Evolutionary conservation across 2,888 invertebrate species (phyloP).

Genomic region (Melieria omissa): DNA sequence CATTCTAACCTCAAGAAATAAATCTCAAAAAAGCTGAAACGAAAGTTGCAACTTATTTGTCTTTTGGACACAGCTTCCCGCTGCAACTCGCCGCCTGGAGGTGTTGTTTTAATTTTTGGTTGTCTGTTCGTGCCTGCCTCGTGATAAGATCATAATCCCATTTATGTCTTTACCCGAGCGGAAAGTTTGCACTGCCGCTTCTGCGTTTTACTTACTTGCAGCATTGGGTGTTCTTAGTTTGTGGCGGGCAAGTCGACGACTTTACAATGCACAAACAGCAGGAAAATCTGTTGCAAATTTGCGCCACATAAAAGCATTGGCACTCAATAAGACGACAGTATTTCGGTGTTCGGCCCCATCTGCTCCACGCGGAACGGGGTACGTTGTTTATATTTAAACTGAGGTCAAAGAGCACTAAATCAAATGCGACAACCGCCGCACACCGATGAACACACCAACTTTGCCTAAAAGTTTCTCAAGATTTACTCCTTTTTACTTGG

Average conservation of each 20-base stretch:
- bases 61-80: constrained; percentile 51
- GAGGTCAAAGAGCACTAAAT: constrained; percentile 67
- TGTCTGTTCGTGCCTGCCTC: constrained; percentile 53
- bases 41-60: constrained; percentile 59
- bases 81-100: constrained; percentile 52
- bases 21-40: constrained; percentile 61
- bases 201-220: not conserved
- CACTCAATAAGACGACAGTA: constrained; percentile 33
- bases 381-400: constrained; percentile 65
- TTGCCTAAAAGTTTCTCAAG: constrained; percentile 18
- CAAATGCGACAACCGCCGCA: constrained; percentile 55
- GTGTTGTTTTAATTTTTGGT: constrained; percentile 59
- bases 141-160: constrained; percentile 68
- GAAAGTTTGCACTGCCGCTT: constrained; percentile 45
- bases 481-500: too few relatives aligned
- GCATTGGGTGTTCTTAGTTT: constrained; percentile 38
- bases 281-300: constrained; percentile 30
- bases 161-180: constrained; percentile 59
- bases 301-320: constrained; percentile 20
- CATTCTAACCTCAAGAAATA: constrained; percentile 54
- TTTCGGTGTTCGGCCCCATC: too few relatives aligned
- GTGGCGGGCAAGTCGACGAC: constrained; percentile 32
- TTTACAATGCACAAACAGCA: not conserved
- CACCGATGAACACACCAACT: constrained; percentile 12
- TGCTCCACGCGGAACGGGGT: too few relatives aligned